A percentile compares a stretch with the other conserved stretches of the same genome.
Conservation (phyloP, 2,888 invertebrate genomes). For the Myopa testacea region DNA sequence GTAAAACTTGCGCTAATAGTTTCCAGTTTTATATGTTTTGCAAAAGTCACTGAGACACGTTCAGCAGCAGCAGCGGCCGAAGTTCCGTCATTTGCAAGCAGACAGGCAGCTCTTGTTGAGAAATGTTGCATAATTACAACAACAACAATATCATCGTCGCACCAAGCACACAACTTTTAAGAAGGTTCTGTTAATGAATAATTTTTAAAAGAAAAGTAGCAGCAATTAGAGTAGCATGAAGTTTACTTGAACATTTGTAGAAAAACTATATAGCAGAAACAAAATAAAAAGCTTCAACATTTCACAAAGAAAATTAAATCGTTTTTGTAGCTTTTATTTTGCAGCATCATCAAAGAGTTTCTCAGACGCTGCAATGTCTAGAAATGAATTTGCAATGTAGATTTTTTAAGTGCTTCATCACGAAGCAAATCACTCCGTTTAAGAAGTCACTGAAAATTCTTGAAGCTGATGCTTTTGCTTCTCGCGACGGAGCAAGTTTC, state of each 20-base stretch:
- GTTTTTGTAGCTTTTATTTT: not conserved
- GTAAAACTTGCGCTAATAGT: no score
- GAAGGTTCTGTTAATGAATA: not conserved
- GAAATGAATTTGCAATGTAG: conserved; percentile 25
- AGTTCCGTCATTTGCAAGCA: no score
- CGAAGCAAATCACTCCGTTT: not conserved
- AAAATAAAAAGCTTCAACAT: not conserved
- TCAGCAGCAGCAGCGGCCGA: no score
- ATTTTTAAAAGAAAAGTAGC: not conserved
- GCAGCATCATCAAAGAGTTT: not conserved
- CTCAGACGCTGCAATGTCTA: not conserved
- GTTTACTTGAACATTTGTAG: not conserved
- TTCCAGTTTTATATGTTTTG: no score
- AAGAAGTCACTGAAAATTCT: not conserved
- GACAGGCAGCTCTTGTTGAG: no score
- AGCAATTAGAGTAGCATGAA: not conserved
- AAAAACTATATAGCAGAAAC: not conserved
- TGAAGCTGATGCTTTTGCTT: not conserved
- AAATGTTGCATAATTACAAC: no score
- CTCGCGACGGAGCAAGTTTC: not conserved
- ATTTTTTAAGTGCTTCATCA: conserved; percentile 16
- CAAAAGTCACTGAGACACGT: no score
- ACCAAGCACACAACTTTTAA: no score
- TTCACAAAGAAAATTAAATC: not conserved
- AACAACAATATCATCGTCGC: no score